phyloP scores from a whole-genome alignment of 1,140 invertebrate genomes.

The Aphelenchoides fujianensis region DNA sequence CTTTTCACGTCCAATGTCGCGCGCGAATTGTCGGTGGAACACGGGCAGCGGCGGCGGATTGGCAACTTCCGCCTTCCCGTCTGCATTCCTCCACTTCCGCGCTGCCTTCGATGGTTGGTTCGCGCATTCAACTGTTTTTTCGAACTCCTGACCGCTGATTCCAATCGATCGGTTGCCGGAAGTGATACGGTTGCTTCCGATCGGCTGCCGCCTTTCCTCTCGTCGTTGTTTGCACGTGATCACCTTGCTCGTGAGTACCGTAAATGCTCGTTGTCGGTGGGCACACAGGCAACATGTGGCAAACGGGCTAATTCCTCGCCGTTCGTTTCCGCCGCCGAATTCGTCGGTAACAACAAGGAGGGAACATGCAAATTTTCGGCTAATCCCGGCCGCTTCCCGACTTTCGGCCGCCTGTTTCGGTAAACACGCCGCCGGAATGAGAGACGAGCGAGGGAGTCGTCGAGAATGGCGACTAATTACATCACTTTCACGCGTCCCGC shows the following conservation, averaged over 20 bases:
- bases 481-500: not conserved
- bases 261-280: not conserved
- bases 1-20: not conserved
- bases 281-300: not conserved
- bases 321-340: not conserved
- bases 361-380: conserved; percentile 1
- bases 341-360: not conserved
- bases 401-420: not conserved
- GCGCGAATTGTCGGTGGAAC: too few species aligned
- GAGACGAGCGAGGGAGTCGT: not conserved
- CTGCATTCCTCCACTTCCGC: too few species aligned
- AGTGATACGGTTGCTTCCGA: not conserved
- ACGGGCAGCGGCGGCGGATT: too few species aligned
- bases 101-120: too few species aligned
- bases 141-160: not conserved
- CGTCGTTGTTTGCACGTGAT: too few species aligned
- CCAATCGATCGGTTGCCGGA: not conserved
- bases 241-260: not conserved
- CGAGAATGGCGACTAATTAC: not conserved
- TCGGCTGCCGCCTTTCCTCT: not conserved
- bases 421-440: not conserved
- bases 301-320: not conserved
- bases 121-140: too few species aligned
- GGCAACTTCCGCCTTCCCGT: too few species aligned
- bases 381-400: not conserved